Base-by-base conservation (phyloP, 2,113 vertebrate genomes). In the Actenoides lindsayi region DNA sequence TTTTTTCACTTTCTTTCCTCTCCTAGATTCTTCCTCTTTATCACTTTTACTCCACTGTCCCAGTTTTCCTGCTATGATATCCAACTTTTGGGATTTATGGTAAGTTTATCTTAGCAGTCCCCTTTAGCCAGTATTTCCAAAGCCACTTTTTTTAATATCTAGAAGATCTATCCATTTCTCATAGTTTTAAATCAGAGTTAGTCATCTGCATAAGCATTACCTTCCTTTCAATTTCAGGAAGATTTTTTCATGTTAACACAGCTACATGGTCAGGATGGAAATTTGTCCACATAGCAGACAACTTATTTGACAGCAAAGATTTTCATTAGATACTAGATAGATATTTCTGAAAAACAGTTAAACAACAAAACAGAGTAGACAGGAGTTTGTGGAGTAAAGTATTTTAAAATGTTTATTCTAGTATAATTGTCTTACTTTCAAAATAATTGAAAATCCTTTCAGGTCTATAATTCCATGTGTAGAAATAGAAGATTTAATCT, bases 31-130 rank as follows among this genome's bases (percentile, higher is more conserved):
- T 79, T 78, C 23, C 5, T 46, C 8, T 54, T 69, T 44, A 10
- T 9, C 21, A 12, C 4, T 48, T 0, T 54, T n/a, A 42, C 11
- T 5, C 4, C 4, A 39, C 6, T n/a, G 6, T 39, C 31, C 11
- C 18, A 37, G 8, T 57, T 76, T 69, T 15, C 7, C 9, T 67
- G 11, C 27, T 70, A 37, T 28, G 11, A 24, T n/a, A 74, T 23
- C 6, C 3, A 62, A 2, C 25, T 53, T 71, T 3, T 5, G 4
- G 13, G 7, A 39, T 54, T 77, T 54, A 31, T 0, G 0, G 3
- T 35, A 50, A 50, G 13, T 44, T 73, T 71, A 9, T 59, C 19
- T 63, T 44, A 81, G 24, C 11, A 48, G n/a, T 44, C 21, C 4
- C 16, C 6, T 59, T 85, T 33, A 54, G 10, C 7, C 11, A 60